A percentile compares a stretch with the other conserved stretches of the same genome.
Evolutionary conservation across 1,140 invertebrate species (phyloP).

Genomic region (Acromyrmex heyeri): DNA sequence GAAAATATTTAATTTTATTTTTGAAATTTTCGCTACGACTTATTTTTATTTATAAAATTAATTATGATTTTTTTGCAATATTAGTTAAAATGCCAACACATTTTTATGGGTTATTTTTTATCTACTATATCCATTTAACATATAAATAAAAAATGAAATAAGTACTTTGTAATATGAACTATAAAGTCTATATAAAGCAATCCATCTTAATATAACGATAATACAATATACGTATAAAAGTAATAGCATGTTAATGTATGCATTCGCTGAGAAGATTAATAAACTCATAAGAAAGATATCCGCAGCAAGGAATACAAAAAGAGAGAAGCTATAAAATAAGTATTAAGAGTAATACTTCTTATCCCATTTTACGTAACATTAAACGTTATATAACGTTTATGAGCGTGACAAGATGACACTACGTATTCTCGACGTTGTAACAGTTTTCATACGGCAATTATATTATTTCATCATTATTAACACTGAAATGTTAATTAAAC

Average conservation of each 20-base stretch:
- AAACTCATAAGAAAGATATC: neutral
- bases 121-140: neutral
- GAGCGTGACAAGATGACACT: neutral
- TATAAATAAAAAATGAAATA: neutral
- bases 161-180: neutral
- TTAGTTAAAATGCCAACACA: neutral
- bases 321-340: conserved; percentile 5
- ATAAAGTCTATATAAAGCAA: neutral
- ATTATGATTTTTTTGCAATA: neutral
- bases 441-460: conserved; percentile 2
- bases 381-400: conserved; percentile 13
- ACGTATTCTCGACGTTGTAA: neutral
- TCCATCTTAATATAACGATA: conserved; percentile 1
- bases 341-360: conserved; percentile 8
- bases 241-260: conserved; percentile 26
- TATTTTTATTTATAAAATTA: neutral
- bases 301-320: neutral
- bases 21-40: too few species aligned
- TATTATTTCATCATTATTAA: conserved; percentile 19
- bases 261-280: neutral
- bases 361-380: conserved; percentile 9
- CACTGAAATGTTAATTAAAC: conserved; percentile 5
- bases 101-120: neutral
- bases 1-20: neutral
- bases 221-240: conserved; percentile 6